Evolutionary conservation across 2,113 vertebrate genomes (phyloP), one percentile per base, ranked within the genome.

Genomic region (Cariama cristata): DNA sequence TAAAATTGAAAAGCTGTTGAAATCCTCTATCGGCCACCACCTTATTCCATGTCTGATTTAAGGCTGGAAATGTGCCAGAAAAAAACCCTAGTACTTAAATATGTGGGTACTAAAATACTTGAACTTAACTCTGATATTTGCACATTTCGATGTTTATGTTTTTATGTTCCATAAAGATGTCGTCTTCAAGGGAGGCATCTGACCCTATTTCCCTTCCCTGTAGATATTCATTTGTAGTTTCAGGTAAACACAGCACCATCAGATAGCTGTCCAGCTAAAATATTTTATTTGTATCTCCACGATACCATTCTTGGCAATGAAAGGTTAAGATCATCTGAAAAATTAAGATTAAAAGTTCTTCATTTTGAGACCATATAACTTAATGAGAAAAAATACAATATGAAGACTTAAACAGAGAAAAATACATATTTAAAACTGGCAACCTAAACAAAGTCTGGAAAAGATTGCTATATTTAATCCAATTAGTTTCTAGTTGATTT

Each of bases 401-500:
- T 71, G 64, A 96, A 96, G 72, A 90, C 60, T 96, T 96, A 93
- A 92, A 92, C 24, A 90, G 79, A 85, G 92, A 95, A 85, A 71
- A 93, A 14, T 45, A 80, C 60, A n/a, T 74, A 93, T 92, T 79
- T 94, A 95, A 97, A 97, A 82, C 71, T 75, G 79, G 74, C 75
- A 84, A 91, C 38, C 95, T 58, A 92, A 96, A 94, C 44, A 81
- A 79, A 82, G 24, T 62, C 93, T 98, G 82, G 69, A 97, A 79
- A 59, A 53, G 24, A 66, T 74, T 75, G 33, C 18, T 96, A 64
- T 91, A 96, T 83, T 97, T 96, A 95, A 94, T 81, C 76, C 40
- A 92, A 91, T 97, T 97, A 91, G 77, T 85, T 97, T 96, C 79
- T 95, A 93, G 95, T 88, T 97, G 76, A 92, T 79, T 67, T 44